Evolutionary conservation across 1,140 invertebrate species (phyloP), one percentile per base, ranked within the genome.

Genomic region (Trichoplusia ni): DNA sequence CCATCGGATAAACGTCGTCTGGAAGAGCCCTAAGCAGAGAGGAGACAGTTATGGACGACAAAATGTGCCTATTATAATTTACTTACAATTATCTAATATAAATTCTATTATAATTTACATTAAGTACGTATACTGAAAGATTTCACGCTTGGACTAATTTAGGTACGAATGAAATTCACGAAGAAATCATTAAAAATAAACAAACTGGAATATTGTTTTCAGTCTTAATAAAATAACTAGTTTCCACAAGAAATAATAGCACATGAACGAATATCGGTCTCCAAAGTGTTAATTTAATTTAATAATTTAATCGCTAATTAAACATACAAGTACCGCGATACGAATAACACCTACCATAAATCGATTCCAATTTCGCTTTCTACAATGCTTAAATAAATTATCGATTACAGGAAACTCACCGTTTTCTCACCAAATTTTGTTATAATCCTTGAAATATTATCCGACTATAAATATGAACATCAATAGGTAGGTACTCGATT

Each of bases 71-170:
- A 84, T 84, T 79, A 87, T 89, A 88, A 88, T 86, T 89, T 89
- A 86, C 86, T 86, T 89, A 88, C 33, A 81, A 80, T 90, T 90
- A 87, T 84, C 85, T 88, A 87, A 87, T 89, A 90, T 90, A 90
- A 86, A 87, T 86, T 89, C 83, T 89, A 87, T 84, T 75, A 82
- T 86, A 85, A 82, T 86, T 90, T 90, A 90, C 84, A 90, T 88
- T 90, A 90, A 90, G 88, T 90, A 90, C 88, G 88, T 90, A 90
- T 90, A 90, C 88, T 85, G 88, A 90, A 89, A 86, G 73, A 84
- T 84, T 86, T 86, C 82, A 89, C 85, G 71, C 73, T 84, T 86
- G 84, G 83, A 87, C 85, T 87, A 87, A 83, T 81, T 81, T 81
- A 87, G 83, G 78, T 85, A 84, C 83, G 67, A 81, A 74, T 77